Conservation (phyloP, 2,113 vertebrate genomes). For the Engraulis encrasicolus region DNA sequence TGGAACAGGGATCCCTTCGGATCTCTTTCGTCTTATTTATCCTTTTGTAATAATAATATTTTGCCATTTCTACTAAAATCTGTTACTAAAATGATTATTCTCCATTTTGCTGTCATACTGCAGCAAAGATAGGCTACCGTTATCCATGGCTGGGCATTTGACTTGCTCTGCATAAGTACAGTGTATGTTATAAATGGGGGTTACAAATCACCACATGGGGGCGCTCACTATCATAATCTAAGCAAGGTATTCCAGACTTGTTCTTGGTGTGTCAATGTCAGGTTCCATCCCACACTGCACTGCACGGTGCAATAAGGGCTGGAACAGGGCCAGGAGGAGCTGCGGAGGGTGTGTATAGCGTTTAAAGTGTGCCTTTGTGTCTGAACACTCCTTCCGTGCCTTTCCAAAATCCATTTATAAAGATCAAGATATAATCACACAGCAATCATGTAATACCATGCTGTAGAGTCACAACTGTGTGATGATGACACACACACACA, state of each 20-base stretch:
- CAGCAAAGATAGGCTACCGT: neutral
- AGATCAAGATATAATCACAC: constrained; percentile 2
- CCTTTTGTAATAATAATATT: no score
- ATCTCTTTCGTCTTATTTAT: no score
- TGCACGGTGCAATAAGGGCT: neutral
- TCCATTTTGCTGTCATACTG: neutral
- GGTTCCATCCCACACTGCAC: neutral
- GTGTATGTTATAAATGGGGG: neutral
- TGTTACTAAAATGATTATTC: no score
- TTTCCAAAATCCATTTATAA: neutral
- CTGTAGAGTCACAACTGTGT: constrained; percentile 7
- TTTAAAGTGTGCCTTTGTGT: neutral
- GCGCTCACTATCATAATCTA: neutral
- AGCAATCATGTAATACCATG: constrained; percentile 14
- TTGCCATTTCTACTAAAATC: no score
- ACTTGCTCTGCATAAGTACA: neutral
- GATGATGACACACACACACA: neutral
- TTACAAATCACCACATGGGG: neutral
- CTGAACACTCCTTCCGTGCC: neutral
- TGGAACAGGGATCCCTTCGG: no score
- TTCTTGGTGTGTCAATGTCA: neutral
- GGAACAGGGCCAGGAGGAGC: neutral
- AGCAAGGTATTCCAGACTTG: neutral
- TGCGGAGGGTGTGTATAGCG: neutral
- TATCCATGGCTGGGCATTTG: neutral